Percentiles rank a stretch among this genome's conserved stretches.
These are phyloP conservation scores for Addax nasomaculatus DNA, from an alignment of 2,113 vertebrate species.

Conservation along the genomic window DNA sequence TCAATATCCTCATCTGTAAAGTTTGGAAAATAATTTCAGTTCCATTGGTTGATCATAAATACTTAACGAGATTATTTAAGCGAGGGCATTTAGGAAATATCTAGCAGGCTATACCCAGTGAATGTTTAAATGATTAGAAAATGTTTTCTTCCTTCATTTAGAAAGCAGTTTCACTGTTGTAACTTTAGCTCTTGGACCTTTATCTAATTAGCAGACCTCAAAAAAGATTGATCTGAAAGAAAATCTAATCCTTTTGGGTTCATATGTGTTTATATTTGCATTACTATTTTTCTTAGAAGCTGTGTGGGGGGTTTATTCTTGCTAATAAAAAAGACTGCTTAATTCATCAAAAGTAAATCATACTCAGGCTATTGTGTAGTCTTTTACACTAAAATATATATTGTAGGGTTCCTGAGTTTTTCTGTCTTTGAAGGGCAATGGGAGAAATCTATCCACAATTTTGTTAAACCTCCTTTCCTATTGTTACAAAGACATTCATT, in stretches of 20 bases:
- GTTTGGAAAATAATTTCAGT: conserved; percentile 27
- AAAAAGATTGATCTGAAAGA: conserved; percentile 11
- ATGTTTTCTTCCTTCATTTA: conserved; percentile 9
- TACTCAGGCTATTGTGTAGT: background rate
- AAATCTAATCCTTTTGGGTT: conserved; percentile 44
- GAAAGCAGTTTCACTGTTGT: background rate
- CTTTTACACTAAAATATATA: background rate
- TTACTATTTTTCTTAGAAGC: conserved; percentile 35
- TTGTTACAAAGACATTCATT: background rate
- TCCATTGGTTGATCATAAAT: conserved; percentile 34
- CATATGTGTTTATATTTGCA: background rate
- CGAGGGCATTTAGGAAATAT: background rate
- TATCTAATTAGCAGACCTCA: conserved; percentile 19
- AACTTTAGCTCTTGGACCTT: conserved; percentile 3
- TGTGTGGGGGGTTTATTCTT: background rate
- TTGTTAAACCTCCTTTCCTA: background rate
- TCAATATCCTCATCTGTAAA: conserved; percentile 29
- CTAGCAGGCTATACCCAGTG: background rate
- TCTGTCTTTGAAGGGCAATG: background rate
- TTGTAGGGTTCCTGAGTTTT: background rate
- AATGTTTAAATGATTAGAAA: conserved; percentile 24
- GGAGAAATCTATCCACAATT: background rate
- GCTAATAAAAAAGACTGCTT: background rate
- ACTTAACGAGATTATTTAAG: conserved; percentile 34
- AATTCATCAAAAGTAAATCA: conserved; percentile 17